Evolutionary conservation across 92 coral and sea anemone species (phyloP).

Genomic region (Isaurus tuberculatus): DNA sequence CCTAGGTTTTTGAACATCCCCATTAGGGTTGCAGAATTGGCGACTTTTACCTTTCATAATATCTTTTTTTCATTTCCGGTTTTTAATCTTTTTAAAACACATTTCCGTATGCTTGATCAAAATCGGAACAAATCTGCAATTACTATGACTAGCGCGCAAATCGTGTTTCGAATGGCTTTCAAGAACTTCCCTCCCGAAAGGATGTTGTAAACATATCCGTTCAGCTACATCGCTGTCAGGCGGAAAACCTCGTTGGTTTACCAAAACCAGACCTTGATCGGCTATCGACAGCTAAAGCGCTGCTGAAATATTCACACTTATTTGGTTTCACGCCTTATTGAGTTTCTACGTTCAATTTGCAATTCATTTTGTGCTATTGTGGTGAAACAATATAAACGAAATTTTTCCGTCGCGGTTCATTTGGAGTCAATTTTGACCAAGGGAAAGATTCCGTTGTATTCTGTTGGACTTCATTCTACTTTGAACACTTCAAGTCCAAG

Average conservation of each 20-base stretch:
- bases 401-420: conserved; percentile 1
- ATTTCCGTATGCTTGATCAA: conserved; percentile 34
- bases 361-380: conserved; percentile 32
- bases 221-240: conserved; percentile 6
- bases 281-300: conserved; percentile 19
- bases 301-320: conserved; percentile 21
- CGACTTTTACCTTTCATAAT: neutral
- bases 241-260: neutral
- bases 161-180: conserved; percentile 24
- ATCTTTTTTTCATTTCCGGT: conserved; percentile 25
- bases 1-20: neutral
- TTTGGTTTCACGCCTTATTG: conserved; percentile 49
- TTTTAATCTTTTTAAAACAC: conserved; percentile 39
- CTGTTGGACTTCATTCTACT: neutral
- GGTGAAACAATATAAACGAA: conserved; percentile 14
- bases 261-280: neutral
- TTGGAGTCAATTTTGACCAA: neutral
- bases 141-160: conserved; percentile 1
- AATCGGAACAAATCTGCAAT: conserved; percentile 14
- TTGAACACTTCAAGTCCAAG: neutral
- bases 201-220: conserved; percentile 16
- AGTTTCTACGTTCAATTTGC: conserved; percentile 37
- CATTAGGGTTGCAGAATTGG: neutral
- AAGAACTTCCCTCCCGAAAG: conserved; percentile 18
- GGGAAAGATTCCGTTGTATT: neutral